Evolutionary conservation across 1,140 invertebrate species (phyloP).

Genomic region (Drosophila prosaltans): DNA sequence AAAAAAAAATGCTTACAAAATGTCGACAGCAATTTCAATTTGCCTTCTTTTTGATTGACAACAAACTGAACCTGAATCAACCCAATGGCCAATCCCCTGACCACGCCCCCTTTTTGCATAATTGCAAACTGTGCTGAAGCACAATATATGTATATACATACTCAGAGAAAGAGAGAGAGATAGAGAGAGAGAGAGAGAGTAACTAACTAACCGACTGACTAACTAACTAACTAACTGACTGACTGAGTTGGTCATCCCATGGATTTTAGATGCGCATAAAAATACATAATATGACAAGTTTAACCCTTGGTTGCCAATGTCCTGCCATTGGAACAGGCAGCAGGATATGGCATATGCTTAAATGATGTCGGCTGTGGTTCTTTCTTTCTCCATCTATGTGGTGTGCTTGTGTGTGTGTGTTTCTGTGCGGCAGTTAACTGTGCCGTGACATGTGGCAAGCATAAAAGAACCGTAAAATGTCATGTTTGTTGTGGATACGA

Average conservation of each 20-base stretch:
- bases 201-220: not conserved
- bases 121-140: slow-evolving; percentile 48
- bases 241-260: slow-evolving; percentile 29
- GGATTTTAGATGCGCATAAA: slow-evolving; percentile 54
- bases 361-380: not conserved
- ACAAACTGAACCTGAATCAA: slow-evolving; percentile 10
- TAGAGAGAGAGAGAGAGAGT: too few species aligned
- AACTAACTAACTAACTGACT: not conserved
- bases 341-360: slow-evolving; percentile 15
- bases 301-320: slow-evolving; percentile 47
- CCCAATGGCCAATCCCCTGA: not conserved
- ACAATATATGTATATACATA: slow-evolving; percentile 22
- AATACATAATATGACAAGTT: slow-evolving; percentile 50
- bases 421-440: slow-evolving; percentile 70
- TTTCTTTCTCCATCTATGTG: not conserved
- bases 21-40: slow-evolving; percentile 70
- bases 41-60: slow-evolving; percentile 53
- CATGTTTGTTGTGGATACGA: slow-evolving; percentile 76
- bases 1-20: slow-evolving; percentile 52
- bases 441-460: slow-evolving; percentile 78
- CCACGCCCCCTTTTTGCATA: slow-evolving; percentile 54
- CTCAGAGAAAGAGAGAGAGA: too few species aligned
- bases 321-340: not conserved
- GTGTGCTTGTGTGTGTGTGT: slow-evolving; percentile 29
- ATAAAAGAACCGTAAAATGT: slow-evolving; percentile 81